Conservation (phyloP, 1,140 invertebrate species). For the Adelges cooleyi region DNA sequence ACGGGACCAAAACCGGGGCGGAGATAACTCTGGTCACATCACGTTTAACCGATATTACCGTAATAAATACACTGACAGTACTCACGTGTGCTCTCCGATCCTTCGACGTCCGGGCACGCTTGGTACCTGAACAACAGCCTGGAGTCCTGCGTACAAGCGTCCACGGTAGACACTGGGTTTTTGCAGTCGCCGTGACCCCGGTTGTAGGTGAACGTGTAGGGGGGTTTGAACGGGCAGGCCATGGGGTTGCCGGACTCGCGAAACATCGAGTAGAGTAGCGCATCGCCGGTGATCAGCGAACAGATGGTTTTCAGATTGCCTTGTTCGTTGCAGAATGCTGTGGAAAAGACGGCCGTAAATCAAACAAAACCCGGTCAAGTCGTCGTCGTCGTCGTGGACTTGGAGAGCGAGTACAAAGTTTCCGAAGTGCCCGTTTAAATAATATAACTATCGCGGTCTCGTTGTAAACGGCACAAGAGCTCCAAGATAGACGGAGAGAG, state of each 20-base stretch:
- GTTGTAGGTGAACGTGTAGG: slow-evolving; percentile 68
- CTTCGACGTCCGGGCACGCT: slow-evolving; percentile 49
- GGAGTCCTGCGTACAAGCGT: slow-evolving; percentile 51
- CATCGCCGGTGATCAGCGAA: slow-evolving; percentile 55
- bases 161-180: slow-evolving; percentile 46
- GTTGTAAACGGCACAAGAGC: too few relatives aligned
- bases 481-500: too few relatives aligned
- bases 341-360: too few relatives aligned
- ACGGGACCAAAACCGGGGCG: too few relatives aligned
- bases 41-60: too few relatives aligned
- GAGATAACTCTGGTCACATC: too few relatives aligned
- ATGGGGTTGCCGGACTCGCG: slow-evolving; percentile 52
- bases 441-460: too few relatives aligned
- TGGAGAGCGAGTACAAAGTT: too few relatives aligned
- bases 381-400: too few relatives aligned
- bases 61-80: neutral
- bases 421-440: too few relatives aligned
- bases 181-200: slow-evolving; percentile 69
- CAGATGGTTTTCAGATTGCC: slow-evolving; percentile 49
- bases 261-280: slow-evolving; percentile 61
- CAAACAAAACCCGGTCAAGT: too few relatives aligned
- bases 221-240: slow-evolving; percentile 58
- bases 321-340: slow-evolving; percentile 48
- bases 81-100: slow-evolving; percentile 62
- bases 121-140: slow-evolving; percentile 51